These are phyloP conservation scores for Magallana nippona DNA, from an alignment of 2,888 invertebrate species.

Conservation along the genomic window DNA sequence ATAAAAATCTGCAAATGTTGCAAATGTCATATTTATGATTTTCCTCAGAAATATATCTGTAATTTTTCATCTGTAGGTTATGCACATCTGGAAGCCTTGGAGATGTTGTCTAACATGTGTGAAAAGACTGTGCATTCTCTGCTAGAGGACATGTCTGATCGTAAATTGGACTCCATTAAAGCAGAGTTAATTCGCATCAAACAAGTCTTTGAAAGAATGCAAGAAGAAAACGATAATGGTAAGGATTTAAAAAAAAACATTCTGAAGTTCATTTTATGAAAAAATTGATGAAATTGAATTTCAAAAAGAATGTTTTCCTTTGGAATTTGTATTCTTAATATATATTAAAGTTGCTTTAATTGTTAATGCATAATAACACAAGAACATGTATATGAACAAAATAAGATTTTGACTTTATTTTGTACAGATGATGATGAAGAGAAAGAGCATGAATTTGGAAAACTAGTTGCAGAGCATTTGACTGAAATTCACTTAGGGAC, in stretches of 20 bases:
- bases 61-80: constrained; percentile 79
- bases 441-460: constrained; percentile 75
- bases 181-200: constrained; percentile 89
- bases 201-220: constrained; percentile 81
- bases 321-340: no score
- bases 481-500: constrained; percentile 72
- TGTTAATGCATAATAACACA: no score
- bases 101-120: constrained; percentile 91
- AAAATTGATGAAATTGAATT: no score
- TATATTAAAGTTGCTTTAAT: no score
- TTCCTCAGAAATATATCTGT: no score
- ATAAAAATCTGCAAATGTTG: no score
- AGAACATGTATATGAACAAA: no score
- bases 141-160: constrained; percentile 64
- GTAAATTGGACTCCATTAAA: constrained; percentile 84
- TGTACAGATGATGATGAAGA: constrained; percentile 52
- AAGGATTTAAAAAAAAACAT: constrained; percentile 24
- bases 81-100: constrained; percentile 93
- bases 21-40: no score
- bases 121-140: constrained; percentile 74
- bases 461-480: constrained; percentile 71
- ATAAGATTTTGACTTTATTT: not conserved
- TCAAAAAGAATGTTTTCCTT: no score
- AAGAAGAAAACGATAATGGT: constrained; percentile 65
- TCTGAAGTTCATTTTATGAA: not conserved